Conservation (phyloP, 1,140 invertebrate species). For the Papilio dardanus region DNA sequence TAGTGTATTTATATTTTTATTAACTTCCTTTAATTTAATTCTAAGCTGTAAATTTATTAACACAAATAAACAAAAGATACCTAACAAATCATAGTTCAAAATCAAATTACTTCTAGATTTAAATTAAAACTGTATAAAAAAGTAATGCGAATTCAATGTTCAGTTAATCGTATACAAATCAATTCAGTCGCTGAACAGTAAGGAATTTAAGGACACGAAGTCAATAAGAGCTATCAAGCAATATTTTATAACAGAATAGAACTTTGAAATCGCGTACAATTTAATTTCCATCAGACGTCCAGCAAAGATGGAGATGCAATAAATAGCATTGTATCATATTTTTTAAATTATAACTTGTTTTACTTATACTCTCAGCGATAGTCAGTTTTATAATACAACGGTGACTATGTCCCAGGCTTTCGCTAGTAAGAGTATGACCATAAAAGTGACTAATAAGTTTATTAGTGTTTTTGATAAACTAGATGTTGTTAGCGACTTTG, state of each 20-base stretch:
- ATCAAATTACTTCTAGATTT: neutral
- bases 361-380: too few species aligned
- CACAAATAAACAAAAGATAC: neutral
- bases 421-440: too few species aligned
- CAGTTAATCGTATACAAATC: neutral
- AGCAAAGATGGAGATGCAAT: neutral
- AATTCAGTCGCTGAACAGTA: neutral
- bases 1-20: too few species aligned
- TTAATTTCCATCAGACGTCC: conserved; percentile 5
- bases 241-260: neutral
- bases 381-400: too few species aligned
- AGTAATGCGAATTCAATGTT: neutral
- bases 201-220: neutral
- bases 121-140: neutral
- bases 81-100: neutral
- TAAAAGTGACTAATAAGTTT: too few species aligned
- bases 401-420: too few species aligned
- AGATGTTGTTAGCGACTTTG: too few species aligned
- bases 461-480: too few species aligned
- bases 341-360: too few species aligned
- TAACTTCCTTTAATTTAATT: too few species aligned
- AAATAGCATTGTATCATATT: neutral
- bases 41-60: too few species aligned
- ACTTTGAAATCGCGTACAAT: neutral
- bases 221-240: neutral